Percentiles rank a stretch among this genome's conserved stretches.
Conservation (phyloP, 2,797 vertebrate species). For the Alauda arvensis region DNA sequence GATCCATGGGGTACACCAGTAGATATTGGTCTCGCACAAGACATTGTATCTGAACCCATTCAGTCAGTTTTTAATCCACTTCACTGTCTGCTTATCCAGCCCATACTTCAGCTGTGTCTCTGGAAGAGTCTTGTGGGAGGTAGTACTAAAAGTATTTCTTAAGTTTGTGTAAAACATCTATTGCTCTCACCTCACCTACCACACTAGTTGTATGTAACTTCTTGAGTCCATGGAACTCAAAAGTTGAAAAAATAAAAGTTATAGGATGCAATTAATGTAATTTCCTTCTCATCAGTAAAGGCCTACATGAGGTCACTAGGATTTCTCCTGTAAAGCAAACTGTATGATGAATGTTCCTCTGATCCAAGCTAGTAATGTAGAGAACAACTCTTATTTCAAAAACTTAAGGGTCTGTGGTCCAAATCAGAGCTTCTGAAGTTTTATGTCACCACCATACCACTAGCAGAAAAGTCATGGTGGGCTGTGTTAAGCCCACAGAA, state of each 20-base stretch:
- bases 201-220: not conserved
- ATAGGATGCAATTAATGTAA: not conserved
- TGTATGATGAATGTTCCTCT: not conserved
- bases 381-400: not conserved
- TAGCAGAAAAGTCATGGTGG: not conserved
- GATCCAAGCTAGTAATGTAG: not conserved
- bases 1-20: not conserved
- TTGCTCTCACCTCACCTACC: not conserved
- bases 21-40: not conserved
- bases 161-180: not conserved
- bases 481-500: not conserved
- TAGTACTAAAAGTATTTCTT: not conserved
- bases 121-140: not conserved
- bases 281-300: not conserved
- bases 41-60: not conserved
- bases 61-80: not conserved
- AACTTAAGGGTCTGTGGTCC: not conserved
- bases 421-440: not conserved
- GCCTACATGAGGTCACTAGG: not conserved
- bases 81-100: not conserved
- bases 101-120: not conserved
- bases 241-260: not conserved
- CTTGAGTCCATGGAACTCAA: not conserved
- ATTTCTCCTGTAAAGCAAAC: not conserved
- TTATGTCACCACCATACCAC: not conserved